Evolutionary conservation across 2,888 invertebrate species (phyloP).

Genomic region (Nomada hirtipes): DNA sequence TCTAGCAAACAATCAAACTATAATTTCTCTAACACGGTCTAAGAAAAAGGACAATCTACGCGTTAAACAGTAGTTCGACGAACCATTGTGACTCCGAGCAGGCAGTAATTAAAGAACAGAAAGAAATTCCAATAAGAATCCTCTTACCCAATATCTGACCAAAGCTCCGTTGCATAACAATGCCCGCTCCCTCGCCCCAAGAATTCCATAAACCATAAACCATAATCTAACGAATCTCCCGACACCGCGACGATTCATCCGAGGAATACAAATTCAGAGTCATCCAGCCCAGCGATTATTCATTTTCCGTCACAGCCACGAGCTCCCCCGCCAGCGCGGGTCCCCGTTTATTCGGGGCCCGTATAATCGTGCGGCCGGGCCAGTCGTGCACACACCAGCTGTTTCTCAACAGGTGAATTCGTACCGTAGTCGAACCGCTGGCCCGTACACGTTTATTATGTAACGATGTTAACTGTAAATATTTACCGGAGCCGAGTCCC

Average conservation of each 20-base stretch:
- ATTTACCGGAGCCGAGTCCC: conserved; percentile 76
- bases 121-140: too few species aligned
- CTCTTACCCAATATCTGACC: too few species aligned
- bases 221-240: too few species aligned
- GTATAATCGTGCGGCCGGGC: neutral
- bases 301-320: neutral
- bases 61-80: too few species aligned
- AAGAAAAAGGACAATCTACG: too few species aligned
- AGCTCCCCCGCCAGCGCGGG: neutral
- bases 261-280: neutral
- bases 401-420: conserved; percentile 46
- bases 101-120: too few species aligned
- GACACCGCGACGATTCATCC: neutral
- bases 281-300: neutral
- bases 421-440: conserved; percentile 50
- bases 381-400: neutral
- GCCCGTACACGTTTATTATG: conserved; percentile 76
- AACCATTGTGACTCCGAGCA: too few species aligned
- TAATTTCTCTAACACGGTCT: too few species aligned
- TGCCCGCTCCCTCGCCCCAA: too few species aligned
- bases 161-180: too few species aligned
- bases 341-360: neutral
- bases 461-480: conserved; percentile 82
- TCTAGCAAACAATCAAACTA: too few species aligned
- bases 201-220: too few species aligned